Percentiles rank a stretch among this genome's conserved stretches.
Evolutionary conservation across 2,113 vertebrate genomes (phyloP).

Genomic region (Chlorodrepanis virens): DNA sequence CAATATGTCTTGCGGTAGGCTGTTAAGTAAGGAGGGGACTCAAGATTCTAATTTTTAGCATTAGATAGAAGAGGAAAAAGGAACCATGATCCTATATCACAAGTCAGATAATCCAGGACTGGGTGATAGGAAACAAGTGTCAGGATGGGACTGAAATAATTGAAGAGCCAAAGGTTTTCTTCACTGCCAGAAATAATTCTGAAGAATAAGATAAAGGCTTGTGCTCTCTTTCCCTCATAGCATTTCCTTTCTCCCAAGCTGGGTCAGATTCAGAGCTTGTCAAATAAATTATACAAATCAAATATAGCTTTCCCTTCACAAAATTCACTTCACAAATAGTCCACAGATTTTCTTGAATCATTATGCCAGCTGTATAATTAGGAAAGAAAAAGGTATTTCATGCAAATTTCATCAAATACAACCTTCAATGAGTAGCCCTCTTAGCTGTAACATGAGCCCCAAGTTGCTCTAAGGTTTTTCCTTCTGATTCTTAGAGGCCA

Average conservation of each 20-base stretch:
- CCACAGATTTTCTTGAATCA: neutral
- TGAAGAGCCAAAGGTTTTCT: neutral
- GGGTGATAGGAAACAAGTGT: neutral
- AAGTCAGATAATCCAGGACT: neutral
- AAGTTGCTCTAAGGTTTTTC: neutral
- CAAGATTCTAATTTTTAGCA: neutral
- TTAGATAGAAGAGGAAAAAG: neutral
- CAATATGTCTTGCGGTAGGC: neutral
- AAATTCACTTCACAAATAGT: neutral
- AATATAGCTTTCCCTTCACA: neutral
- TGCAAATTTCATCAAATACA: neutral
- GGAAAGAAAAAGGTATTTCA: neutral
- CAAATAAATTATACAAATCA: slow-evolving; percentile 15
- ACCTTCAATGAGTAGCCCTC: neutral
- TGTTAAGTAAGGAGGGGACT: neutral
- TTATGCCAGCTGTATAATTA: neutral
- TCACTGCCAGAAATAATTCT: neutral
- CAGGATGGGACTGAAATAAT: neutral
- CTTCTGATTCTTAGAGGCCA: neutral
- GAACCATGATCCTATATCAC: neutral
- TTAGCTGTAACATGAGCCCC: neutral
- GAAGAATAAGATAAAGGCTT: neutral
- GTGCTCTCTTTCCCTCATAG: neutral
- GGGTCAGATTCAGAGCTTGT: neutral
- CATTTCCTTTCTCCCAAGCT: neutral